Evolutionary conservation across 2,797 vertebrate genomes (phyloP).

Genomic region (Poecile montanus): DNA sequence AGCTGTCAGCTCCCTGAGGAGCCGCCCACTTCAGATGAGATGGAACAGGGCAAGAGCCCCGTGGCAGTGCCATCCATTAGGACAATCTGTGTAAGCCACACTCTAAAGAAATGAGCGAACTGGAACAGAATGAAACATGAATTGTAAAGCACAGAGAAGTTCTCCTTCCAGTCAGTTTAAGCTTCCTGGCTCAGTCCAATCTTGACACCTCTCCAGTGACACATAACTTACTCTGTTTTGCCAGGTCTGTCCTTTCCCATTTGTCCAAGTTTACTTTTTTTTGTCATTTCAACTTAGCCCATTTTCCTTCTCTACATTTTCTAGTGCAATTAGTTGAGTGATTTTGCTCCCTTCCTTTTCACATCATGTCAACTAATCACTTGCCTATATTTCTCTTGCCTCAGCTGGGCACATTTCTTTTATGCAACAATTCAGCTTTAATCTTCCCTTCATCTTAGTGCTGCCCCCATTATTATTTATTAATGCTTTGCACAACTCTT

Average conservation of each 20-base stretch:
- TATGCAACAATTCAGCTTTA: background rate
- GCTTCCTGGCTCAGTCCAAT: background rate
- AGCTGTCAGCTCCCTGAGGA: constrained; percentile 35
- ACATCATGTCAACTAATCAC: background rate
- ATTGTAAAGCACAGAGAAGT: background rate
- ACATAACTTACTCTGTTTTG: background rate
- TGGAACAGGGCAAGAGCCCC: background rate
- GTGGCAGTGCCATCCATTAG: constrained; percentile 23
- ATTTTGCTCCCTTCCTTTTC: background rate
- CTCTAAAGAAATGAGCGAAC: background rate
- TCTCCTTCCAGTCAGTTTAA: background rate
- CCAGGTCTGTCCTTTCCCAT: constrained; percentile 30
- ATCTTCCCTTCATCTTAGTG: background rate
- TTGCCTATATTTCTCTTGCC: background rate
- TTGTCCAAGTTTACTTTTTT: constrained; percentile 21
- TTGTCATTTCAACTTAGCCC: background rate
- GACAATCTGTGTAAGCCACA: background rate
- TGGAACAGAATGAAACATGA: background rate
- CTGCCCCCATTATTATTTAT: constrained; percentile 17
- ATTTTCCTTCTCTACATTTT: background rate
- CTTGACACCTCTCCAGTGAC: background rate
- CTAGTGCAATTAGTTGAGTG: background rate
- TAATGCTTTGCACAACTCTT: constrained; percentile 15
- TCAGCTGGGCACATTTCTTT: background rate
- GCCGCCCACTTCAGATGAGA: background rate